Percentiles rank a stretch among this genome's conserved stretches.
These are phyloP conservation scores for Lasius platythorax DNA, from an alignment of 2,888 invertebrate species.

Conservation along the genomic window DNA sequence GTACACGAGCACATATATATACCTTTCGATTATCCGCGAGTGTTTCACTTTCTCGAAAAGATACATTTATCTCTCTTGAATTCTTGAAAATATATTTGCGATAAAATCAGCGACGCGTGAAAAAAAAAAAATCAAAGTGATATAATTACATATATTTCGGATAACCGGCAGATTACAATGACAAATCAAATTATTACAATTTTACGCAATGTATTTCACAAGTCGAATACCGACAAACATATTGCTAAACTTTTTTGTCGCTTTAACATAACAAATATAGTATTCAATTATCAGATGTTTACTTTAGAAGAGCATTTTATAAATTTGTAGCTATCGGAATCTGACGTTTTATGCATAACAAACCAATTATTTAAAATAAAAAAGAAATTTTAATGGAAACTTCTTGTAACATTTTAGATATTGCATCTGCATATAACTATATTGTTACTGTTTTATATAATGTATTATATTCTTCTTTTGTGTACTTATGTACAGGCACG, in stretches of 20 bases:
- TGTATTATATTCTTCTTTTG: constrained; percentile 20
- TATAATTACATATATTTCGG: not conserved
- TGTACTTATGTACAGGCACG: constrained; percentile 89
- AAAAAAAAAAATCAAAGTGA: not conserved
- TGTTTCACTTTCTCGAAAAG: no score
- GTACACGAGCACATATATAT: no score
- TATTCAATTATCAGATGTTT: not conserved
- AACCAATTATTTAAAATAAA: not conserved
- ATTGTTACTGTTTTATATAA: not conserved
- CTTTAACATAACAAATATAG: not conserved
- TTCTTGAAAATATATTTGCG: not conserved
- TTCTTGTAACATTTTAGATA: not conserved
- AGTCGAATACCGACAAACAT: not conserved
- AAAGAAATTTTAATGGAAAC: not conserved
- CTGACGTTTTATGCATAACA: not conserved
- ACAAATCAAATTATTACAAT: not conserved
- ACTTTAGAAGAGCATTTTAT: constrained; percentile 22
- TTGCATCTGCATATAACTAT: not conserved
- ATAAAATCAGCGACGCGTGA: not conserved
- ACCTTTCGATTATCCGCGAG: no score
- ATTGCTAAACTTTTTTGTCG: not conserved
- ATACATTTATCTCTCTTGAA: not conserved
- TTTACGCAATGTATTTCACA: not conserved
- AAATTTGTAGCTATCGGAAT: not conserved
- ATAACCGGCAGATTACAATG: not conserved